Base-by-base conservation (phyloP, 2,113 vertebrate genomes). In the Eurypyga helias region DNA sequence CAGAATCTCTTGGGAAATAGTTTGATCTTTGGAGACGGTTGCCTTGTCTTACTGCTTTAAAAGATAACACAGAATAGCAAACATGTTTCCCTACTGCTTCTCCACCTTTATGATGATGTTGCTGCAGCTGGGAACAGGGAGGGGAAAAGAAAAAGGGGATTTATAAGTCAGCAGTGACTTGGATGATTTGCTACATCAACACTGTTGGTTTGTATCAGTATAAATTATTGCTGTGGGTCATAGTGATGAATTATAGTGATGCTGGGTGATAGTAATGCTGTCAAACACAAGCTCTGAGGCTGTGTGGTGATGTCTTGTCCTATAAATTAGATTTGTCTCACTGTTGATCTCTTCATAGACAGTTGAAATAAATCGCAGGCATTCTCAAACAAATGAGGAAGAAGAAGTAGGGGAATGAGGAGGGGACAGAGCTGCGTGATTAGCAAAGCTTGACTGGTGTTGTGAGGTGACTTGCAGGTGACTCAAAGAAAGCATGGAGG, bases 281-380 rank as follows among this genome's bases (percentile, higher is more conserved):
- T 88, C 96, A 65, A 52, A 87, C 78, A 81, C n/a, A 36, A 69
- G 87, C 77, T 84, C 75, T 62, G 25, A 16, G 84, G 78, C 62
- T 94, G 73, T 72, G 78, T 79, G 58, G 48, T 0, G 1, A 23
- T 14, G 58, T 18, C 89, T 72, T 54, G 61, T 91, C 66, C 83
- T 48, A 5, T 58, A 93, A 95, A 96, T 93, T 51, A 80, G 66
- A 77, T 80, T 90, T 90, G 89, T 85, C 84, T 89, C 15, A 2
- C 57, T 61, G 66, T 62, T 88, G 90, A 86, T 90, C 75, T 66
- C 93, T 54, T 23, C 70, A 61, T 57, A 79, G 90, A 13, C 66
- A 62, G 41, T 11, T 49, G 62, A 64, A 54, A 93, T 88, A 87
- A 94, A 95, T 91, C 2, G 3, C 51, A 24, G 25, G 8, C 11